Evolutionary conservation across 2,113 vertebrate genomes (phyloP), one percentile per base, ranked within the genome.

Genomic region (Myxocyprinus asiaticus): DNA sequence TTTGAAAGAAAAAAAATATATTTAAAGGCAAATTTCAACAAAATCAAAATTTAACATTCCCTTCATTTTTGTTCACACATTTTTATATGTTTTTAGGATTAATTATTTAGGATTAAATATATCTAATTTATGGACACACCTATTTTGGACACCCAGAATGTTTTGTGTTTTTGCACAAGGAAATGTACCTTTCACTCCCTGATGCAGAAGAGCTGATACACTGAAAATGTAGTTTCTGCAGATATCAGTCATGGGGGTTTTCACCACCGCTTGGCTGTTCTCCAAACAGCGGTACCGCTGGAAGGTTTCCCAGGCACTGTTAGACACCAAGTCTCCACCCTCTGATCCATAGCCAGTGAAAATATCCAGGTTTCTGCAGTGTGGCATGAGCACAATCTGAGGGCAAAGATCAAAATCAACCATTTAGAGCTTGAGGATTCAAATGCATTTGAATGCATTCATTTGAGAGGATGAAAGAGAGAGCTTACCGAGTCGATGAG

Each of bases 351-450:
- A 94, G 81, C 93, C 92, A 0, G 94, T 93, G 90, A 99, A 99
- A 70, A 99, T 94, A 76, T 99, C 97, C 90, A 99, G 87, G 0
- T 95, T 97, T 84, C 95, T 96, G 87, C 96, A 98, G 91, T 96
- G 95, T 0, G 98, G 98, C 95, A 99, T 96, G 84, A 99, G 90
- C 78, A 99, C 95, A 7, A 99, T 96, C 98, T 99, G 76, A 45
- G 42, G 53, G 45, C 42, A 67, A 64, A 8, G 4, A 67, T 5
- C 47, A 6, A 17, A 9, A 67, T 56, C 33, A 17, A 74, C 5
- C 15, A 7, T 53, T 66, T 14, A 79, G 50, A 2, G 7, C 56
- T 73, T 47, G 43, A 53, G 69, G 17, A 67, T 15, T 67, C n/a
- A 5, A 53, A 71, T 47, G 53, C 10, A 75, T 51, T 9, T 42